phyloP scores from a whole-genome alignment of 2,797 vertebrate species.

The Bufotes viridis region DNA sequence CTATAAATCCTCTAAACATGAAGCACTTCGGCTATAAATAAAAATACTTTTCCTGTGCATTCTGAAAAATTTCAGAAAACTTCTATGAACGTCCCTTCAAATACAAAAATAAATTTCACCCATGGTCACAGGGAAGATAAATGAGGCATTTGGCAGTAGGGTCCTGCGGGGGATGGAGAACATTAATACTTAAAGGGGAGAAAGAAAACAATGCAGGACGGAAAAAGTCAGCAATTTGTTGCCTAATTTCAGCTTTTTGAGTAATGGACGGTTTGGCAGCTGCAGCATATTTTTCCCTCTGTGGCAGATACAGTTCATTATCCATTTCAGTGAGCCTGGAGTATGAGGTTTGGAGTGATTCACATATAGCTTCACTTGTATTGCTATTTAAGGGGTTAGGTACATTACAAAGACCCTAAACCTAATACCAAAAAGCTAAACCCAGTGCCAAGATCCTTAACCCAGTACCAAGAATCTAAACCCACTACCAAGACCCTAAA shows the following conservation, averaged over 20 bases:
- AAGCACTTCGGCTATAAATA: conserved; percentile 7
- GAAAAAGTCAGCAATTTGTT: conserved; percentile 80
- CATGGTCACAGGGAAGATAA: conserved; percentile 66
- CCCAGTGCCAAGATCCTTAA: neutral
- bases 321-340: conserved; percentile 79
- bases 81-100: conserved; percentile 55
- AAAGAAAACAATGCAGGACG: conserved; percentile 77
- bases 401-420: too few species aligned
- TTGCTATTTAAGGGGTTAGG: too few species aligned
- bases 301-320: conserved; percentile 82
- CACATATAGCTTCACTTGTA: neutral
- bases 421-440: neutral
- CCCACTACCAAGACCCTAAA: neutral
- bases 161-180: conserved; percentile 78
- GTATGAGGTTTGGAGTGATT: conserved; percentile 72
- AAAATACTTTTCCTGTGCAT: neutral
- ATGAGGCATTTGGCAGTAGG: conserved; percentile 69
- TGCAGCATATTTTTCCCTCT: conserved; percentile 78
- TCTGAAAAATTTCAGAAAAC: conserved; percentile 56
- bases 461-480: neutral
- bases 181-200: conserved; percentile 78
- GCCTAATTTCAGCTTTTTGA: conserved; percentile 82
- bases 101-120: neutral
- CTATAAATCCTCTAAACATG: neutral
- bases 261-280: conserved; percentile 78